Evolutionary conservation across 2,113 vertebrate species (phyloP).

Genomic region (Thunnus maccoyii): DNA sequence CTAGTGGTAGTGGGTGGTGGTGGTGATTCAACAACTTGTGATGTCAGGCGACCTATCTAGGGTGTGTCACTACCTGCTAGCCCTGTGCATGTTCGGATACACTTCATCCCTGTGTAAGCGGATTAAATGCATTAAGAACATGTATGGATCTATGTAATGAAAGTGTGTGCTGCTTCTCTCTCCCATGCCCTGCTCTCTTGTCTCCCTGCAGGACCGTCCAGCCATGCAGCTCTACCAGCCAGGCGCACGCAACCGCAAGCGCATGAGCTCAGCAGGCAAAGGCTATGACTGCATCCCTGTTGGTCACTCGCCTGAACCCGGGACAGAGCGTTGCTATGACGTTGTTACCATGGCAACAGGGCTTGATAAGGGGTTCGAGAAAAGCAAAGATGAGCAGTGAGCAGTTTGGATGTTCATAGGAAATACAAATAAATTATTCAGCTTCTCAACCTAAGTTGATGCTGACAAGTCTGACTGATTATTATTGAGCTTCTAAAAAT

Average conservation of each 20-base stretch:
- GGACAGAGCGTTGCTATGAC: slow-evolving; percentile 84
- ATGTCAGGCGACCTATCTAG: no score
- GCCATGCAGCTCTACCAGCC: slow-evolving; percentile 96
- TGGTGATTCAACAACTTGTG: no score
- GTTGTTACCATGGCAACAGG: slow-evolving; percentile 78
- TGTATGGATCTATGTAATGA: not conserved
- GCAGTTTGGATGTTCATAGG: not conserved
- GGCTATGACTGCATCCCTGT: slow-evolving; percentile 82
- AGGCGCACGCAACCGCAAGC: slow-evolving; percentile 88
- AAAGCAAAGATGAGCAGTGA: slow-evolving; percentile 84
- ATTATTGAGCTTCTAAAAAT: slow-evolving; percentile 20
- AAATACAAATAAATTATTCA: not conserved
- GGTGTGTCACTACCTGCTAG: not conserved
- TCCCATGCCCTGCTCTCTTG: slow-evolving; percentile 67
- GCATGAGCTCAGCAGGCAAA: slow-evolving; percentile 86
- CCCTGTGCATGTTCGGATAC: not conserved
- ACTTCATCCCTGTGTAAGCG: not conserved
- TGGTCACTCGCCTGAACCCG: slow-evolving; percentile 82
- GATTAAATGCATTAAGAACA: not conserved
- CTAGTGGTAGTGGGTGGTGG: no score
- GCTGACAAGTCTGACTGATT: not conserved
- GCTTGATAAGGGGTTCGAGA: slow-evolving; percentile 88
- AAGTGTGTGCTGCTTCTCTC: slow-evolving; percentile 29
- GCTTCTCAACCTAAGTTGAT: not conserved
- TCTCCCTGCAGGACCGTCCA: slow-evolving; percentile 88